phyloP scores from a whole-genome alignment of 2,113 vertebrate genomes.

The Heterocephalus glaber region DNA sequence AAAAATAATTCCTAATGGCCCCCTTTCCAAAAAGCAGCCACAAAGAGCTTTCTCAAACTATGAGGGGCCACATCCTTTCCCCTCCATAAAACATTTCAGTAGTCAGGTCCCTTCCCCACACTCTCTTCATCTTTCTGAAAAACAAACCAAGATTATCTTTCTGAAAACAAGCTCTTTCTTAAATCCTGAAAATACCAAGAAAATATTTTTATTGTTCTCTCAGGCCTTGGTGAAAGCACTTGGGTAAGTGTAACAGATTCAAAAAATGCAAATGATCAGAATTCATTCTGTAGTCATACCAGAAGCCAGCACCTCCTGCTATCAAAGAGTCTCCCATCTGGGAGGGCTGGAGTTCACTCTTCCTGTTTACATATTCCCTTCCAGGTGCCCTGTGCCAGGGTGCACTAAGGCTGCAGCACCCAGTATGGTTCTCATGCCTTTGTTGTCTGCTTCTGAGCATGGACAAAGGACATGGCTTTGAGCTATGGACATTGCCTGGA shows the following conservation, averaged over 20 bases:
- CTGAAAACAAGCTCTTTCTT: not conserved
- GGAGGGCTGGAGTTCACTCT: not conserved
- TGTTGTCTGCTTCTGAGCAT: constrained; percentile 27
- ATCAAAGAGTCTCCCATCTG: constrained; percentile 23
- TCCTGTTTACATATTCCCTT: not conserved
- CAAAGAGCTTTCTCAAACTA: not conserved
- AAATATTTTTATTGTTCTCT: constrained; percentile 37
- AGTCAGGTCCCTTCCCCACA: not conserved
- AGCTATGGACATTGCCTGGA: not conserved
- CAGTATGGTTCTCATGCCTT: rapidly evolving
- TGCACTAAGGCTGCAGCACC: not conserved
- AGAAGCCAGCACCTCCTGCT: constrained; percentile 51
- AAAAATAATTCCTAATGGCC: not conserved
- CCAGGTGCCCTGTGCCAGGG: not conserved
- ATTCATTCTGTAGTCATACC: not conserved
- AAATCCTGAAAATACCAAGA: not conserved
- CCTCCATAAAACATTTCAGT: not conserved
- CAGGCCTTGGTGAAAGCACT: not conserved
- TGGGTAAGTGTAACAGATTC: constrained; percentile 59
- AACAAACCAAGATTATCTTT: not conserved
- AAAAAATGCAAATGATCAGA: not conserved
- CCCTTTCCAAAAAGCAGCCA: not conserved
- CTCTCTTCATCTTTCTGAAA: not conserved
- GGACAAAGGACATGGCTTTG: not conserved
- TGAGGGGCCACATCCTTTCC: not conserved